A percentile compares a stretch with the other conserved stretches of the same genome.
Evolutionary conservation across 2,888 invertebrate genomes (phyloP).

Genomic region (Eueremaeus valkanovi): DNA sequence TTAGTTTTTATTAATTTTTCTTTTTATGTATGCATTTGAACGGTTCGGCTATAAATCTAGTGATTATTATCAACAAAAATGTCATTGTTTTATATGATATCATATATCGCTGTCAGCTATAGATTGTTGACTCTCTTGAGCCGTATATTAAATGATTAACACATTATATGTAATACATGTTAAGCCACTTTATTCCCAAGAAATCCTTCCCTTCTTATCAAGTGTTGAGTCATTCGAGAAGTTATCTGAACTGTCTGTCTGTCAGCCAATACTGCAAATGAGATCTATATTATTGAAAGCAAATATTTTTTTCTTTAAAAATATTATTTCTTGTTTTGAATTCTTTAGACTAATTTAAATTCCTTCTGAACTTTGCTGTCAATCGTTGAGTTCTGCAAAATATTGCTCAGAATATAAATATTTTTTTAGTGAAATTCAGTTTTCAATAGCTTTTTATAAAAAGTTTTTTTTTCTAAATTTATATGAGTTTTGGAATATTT

Average conservation of each 20-base stretch:
- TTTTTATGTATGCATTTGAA: neutral
- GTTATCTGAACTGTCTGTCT: no score
- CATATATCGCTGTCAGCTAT: neutral
- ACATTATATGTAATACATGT: no score
- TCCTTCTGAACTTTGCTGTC: slow-evolving; percentile 47
- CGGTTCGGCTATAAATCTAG: neutral
- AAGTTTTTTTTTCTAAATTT: no score
- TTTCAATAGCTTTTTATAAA: no score
- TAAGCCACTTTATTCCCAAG: neutral
- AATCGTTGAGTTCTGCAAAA: no score
- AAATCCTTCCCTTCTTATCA: neutral
- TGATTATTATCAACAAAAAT: neutral
- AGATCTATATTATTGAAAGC: neutral
- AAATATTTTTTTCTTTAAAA: no score
- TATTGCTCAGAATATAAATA: no score
- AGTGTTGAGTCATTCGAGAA: neutral
- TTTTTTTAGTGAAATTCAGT: neutral
- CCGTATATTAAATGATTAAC: neutral
- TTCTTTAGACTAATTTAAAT: slow-evolving; percentile 38
- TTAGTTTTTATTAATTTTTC: no score
- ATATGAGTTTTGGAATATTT: no score
- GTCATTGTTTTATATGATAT: neutral
- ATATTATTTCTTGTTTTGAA: no score
- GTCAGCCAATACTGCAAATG: no score
- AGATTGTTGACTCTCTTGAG: neutral